These are phyloP conservation scores for Sepiola atlantica DNA, from an alignment of 2,888 invertebrate species.

Conservation along the genomic window DNA sequence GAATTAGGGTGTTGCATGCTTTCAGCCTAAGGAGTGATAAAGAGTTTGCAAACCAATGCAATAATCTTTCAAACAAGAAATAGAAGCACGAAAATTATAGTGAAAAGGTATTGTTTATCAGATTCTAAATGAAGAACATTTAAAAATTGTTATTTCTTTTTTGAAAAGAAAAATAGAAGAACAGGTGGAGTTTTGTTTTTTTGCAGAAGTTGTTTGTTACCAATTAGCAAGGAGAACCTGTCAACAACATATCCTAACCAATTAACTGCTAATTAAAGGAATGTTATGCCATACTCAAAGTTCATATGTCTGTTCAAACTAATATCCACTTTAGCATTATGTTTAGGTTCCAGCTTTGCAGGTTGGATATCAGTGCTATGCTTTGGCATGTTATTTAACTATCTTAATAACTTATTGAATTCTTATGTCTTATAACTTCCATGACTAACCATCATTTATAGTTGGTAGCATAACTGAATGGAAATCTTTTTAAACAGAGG, in stretches of 20 bases:
- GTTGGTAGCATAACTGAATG: neutral
- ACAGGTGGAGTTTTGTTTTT: neutral
- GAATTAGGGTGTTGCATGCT: too few relatives aligned
- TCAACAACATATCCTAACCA: slow-evolving; percentile 32
- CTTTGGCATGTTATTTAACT: neutral
- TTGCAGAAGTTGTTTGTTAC: neutral
- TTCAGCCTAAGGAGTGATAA: too few relatives aligned
- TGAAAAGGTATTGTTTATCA: neutral
- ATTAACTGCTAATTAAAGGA: slow-evolving; percentile 23
- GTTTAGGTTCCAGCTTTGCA: neutral
- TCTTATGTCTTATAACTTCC: neutral
- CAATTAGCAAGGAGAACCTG: neutral
- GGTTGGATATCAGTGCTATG: neutral
- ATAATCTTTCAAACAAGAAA: neutral
- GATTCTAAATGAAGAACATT: neutral
- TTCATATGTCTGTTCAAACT: neutral
- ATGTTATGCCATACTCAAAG: slow-evolving; percentile 4
- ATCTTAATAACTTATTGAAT: neutral
- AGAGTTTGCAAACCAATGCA: too few relatives aligned
- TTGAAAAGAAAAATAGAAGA: neutral
- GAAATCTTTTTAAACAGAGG: too few relatives aligned
- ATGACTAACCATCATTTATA: neutral
- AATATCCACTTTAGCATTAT: neutral
- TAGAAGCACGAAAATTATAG: neutral
- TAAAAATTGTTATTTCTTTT: neutral